Conservation (phyloP, 2,888 invertebrate genomes). For the Ophonus ardosiacus region DNA sequence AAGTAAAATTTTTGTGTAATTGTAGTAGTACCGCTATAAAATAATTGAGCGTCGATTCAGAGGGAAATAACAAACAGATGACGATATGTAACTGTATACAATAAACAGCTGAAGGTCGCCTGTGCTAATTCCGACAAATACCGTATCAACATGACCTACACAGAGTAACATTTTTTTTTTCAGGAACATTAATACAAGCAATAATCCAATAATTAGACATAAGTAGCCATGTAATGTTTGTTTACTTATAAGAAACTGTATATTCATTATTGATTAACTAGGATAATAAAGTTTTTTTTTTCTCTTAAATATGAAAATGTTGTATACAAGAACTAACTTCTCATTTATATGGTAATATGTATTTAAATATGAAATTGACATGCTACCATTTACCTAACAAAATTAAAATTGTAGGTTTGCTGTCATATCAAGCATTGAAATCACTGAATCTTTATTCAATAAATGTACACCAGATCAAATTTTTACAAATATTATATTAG, state of each 20-base stretch:
- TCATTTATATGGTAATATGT: too few species aligned
- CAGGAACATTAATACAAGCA: background rate
- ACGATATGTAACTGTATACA: conserved; percentile 11
- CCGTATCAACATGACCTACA: background rate
- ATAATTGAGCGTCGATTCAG: background rate
- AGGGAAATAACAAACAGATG: conserved; percentile 31
- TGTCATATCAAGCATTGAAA: too few species aligned
- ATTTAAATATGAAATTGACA: too few species aligned
- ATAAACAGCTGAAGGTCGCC: conserved; percentile 21
- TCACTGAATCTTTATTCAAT: too few species aligned
- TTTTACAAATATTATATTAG: too few species aligned
- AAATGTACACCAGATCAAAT: too few species aligned
- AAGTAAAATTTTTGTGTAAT: background rate
- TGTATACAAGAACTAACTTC: too few species aligned
- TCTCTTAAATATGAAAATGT: too few species aligned
- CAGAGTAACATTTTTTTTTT: background rate
- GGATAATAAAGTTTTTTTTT: background rate
- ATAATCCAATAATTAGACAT: background rate
- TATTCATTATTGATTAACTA: background rate
- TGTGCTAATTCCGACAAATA: conserved; percentile 4
- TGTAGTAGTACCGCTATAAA: background rate
- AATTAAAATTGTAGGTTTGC: too few species aligned
- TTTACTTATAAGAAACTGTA: background rate
- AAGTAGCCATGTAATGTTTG: background rate
- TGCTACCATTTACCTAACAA: too few species aligned